phyloP scores from a whole-genome alignment of 2,888 invertebrate species.

The Melanargia galathea region DNA sequence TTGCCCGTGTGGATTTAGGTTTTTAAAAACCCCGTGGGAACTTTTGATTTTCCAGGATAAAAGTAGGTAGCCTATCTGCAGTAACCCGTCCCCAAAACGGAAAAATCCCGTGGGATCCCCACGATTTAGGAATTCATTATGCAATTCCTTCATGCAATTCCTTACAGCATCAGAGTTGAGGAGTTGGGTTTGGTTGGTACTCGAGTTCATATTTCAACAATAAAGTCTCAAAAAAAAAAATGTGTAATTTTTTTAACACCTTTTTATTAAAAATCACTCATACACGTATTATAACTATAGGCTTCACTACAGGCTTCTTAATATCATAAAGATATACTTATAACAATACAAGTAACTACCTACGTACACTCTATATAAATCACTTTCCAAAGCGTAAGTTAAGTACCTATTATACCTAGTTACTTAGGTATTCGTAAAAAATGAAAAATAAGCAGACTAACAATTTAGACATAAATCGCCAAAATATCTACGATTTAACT shows the following conservation, averaged over 20 bases:
- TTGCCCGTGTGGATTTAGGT: no score
- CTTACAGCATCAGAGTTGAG: no score
- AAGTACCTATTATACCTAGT: neutral
- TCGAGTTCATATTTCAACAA: no score
- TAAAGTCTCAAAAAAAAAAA: no score
- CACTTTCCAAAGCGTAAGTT: neutral
- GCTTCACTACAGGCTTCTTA: slow-evolving; percentile 52
- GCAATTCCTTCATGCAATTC: no score
- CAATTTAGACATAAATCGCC: slow-evolving; percentile 5
- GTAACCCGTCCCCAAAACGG: no score
- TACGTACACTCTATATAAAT: slow-evolving; percentile 5
- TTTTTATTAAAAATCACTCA: slow-evolving; percentile 51
- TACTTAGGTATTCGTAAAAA: slow-evolving; percentile 4
- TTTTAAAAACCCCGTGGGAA: no score
- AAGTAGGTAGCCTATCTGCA: no score
- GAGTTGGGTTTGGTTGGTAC: no score
- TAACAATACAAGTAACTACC: slow-evolving; percentile 57
- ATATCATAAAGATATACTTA: slow-evolving; percentile 66
- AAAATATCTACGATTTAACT: neutral
- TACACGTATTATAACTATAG: slow-evolving; percentile 47
- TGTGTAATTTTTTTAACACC: slow-evolving; percentile 14
- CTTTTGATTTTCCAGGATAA: no score
- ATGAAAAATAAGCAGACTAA: neutral
- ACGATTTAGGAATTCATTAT: no score
- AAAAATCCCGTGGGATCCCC: no score